Evolutionary conservation across 2,797 vertebrate species (phyloP), one percentile per base, ranked within the genome.

Genomic region (Gymnoscopelus microlampas): DNA sequence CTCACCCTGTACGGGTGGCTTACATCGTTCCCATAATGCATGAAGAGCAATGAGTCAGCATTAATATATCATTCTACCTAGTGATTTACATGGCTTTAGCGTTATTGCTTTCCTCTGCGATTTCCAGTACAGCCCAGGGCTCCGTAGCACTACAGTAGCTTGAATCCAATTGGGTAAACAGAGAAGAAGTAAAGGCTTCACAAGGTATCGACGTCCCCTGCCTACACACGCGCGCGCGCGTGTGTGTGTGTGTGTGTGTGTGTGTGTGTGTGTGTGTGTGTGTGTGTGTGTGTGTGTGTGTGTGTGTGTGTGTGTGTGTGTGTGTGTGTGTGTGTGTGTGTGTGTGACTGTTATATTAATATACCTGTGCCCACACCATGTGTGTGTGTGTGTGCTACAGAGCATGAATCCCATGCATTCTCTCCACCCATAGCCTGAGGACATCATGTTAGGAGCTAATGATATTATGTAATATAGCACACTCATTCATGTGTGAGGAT

Each of bases 381-480:
- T 2, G 15, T 8, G 15, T 8, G 26, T 2, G 15, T 8, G 26
- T 2, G 24, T 50, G 14, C 5, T 9, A 12, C 5, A 62, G 11
- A 48, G 19, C 60, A 62, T 67, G 53, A 70, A 57, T 77, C 68
- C 39, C 39, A 9, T 19, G 19, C 19, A 19, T 44, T 44, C 39
- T 44, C 9, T 44, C 39, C 56, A 67, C 60, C 14, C 49, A 70
- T 53, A 19, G 78, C 81, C 81, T 3, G 80, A 70, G 54, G 84
- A 81, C 74, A 77, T 61, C 8, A 66, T 29, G 71, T 71, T 55
- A 61, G 78, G 77, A 67, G 68, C 74, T 80, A 76, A 80, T 29
- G 71, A 63, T 56, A 51, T 90, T 89, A 86, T 68, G 29, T 85
- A 90, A 91, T 81, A 51, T 66, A 87, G 73, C 81, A 79, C 82